Base-by-base conservation (phyloP, 2,888 invertebrate species). In the Schrankia costaestrigalis region DNA sequence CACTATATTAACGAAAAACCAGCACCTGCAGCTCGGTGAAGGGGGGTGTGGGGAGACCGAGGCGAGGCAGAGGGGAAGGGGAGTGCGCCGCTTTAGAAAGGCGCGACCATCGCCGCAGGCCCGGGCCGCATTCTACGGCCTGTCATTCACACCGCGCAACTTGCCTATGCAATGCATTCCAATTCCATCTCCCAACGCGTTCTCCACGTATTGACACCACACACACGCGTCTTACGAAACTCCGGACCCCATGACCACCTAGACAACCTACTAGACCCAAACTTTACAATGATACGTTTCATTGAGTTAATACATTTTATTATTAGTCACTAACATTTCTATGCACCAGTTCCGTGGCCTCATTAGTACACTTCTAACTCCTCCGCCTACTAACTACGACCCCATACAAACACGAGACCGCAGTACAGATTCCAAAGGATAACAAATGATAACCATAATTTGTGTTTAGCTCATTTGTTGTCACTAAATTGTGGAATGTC, bases 401-500 rank as follows among this genome's bases (percentile, higher is more conserved):
- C 63, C 63, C 62, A 64, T 59, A 69, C 46, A 56, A 69, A 71
- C 75, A 74, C 71, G 69, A 74, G 63, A 70, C 56, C 66, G 70
- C 73, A 71, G 71, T 65, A 64, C 58, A 68, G 73, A 81, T 81
- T 74, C 81, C 78, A 62, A 70, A 77, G 83, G 76, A 84, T 84
- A 83, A 84, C 80, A 80, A 78, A 83, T 80, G 81, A 83, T 83
- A 83, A 84, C 81, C 81, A 81, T 84, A 82, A 82, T 83, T 84
- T 83, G 78, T 85, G 87, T 86, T 84, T 84, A 81, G 83, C 78
- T 81, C 85, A 87, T 84, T 87, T 88, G 87, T 89, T 87, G 88
- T 87, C 85, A 88, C 85, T 84, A 81, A 88, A 88, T 83, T 84
- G 80, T 87, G 86, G 89, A 88, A 89, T 89, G 89, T 83, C 84